These are phyloP conservation scores for Myotis davidii DNA, from an alignment of 2,113 vertebrate genomes.

Conservation along the genomic window DNA sequence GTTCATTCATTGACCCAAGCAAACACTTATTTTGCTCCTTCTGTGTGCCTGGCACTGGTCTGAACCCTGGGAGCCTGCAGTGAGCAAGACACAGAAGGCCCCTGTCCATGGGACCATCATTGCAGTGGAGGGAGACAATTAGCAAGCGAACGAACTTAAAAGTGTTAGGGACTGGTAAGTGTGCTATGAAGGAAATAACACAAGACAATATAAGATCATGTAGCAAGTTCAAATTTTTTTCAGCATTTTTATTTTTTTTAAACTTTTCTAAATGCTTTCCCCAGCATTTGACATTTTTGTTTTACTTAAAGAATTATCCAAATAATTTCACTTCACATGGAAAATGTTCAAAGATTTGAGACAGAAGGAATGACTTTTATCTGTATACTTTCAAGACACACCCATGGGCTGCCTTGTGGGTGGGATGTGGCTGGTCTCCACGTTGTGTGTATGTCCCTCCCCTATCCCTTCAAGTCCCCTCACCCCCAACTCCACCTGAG, in stretches of 20 bases:
- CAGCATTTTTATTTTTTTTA: slow-evolving; percentile 9
- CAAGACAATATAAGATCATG: neutral
- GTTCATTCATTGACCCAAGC: neutral
- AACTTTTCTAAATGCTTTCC: neutral
- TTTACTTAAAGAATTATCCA: slow-evolving; percentile 31
- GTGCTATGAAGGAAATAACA: neutral
- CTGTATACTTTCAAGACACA: neutral
- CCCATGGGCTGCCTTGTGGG: neutral
- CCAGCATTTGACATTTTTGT: slow-evolving; percentile 14
- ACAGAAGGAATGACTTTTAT: neutral
- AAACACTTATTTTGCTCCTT: neutral
- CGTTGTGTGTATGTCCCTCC: neutral
- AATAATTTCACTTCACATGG: neutral
- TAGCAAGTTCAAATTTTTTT: neutral
- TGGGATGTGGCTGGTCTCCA: neutral
- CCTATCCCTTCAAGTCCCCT: too few species aligned
- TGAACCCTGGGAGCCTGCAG: neutral
- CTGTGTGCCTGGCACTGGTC: neutral
- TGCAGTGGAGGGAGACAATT: neutral
- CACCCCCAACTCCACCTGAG: neutral
- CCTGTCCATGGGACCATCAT: neutral
- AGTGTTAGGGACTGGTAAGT: neutral
- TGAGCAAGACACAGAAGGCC: neutral
- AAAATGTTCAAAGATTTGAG: neutral
- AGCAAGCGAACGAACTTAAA: neutral